phyloP scores from a whole-genome alignment of 2,888 invertebrate species.

The Itoplectis maculator region DNA sequence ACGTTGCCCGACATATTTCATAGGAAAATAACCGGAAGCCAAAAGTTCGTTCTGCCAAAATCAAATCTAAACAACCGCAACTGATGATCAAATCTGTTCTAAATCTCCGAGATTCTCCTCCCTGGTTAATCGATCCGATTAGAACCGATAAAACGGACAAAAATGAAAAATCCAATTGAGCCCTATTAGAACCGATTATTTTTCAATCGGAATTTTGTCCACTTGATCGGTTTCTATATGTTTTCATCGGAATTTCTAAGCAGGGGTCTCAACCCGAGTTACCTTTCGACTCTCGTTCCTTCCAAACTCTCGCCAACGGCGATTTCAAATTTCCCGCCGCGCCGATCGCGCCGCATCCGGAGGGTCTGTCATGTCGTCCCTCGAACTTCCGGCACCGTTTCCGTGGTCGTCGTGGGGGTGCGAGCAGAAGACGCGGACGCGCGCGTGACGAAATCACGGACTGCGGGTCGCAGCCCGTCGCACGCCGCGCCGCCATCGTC shows the following conservation, averaged over 20 bases:
- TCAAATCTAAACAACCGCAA: neutral
- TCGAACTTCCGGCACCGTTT: constrained; percentile 41
- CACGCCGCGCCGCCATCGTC: neutral
- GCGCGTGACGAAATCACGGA: too few species aligned
- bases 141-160: too few species aligned
- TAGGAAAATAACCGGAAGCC: neutral
- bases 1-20: neutral
- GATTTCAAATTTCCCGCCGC: constrained; percentile 45
- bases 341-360: too few species aligned
- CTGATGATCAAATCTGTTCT: neutral
- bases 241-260: too few species aligned
- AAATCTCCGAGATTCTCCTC: neutral
- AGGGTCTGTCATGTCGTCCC: too few species aligned
- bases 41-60: neutral
- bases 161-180: too few species aligned
- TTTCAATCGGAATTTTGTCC: too few species aligned
- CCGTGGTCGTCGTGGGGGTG: constrained; percentile 9
- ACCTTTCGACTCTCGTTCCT: neutral
- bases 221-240: too few species aligned
- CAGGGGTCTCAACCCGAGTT: neutral
- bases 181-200: too few species aligned
- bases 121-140: too few species aligned
- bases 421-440: constrained; percentile 63
- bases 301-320: neutral
- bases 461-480: neutral